These are phyloP conservation scores for Nymphicus hollandicus DNA, from an alignment of 2,113 vertebrate species.

Conservation along the genomic window DNA sequence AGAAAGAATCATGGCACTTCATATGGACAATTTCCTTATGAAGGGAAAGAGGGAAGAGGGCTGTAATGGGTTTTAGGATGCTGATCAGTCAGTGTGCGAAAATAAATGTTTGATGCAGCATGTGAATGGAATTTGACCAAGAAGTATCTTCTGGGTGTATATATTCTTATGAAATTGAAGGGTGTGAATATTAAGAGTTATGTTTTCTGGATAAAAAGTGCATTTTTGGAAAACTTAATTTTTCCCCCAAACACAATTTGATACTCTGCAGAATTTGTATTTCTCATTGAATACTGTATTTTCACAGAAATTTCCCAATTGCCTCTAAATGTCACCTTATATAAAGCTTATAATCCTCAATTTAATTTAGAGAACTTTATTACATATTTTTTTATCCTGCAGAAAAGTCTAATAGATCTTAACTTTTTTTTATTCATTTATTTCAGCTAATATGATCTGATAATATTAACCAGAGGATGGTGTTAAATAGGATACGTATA, in stretches of 20 bases:
- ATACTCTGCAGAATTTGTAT: not conserved
- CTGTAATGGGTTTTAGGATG: not conserved
- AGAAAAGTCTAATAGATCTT: not conserved
- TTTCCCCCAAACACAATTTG: not conserved
- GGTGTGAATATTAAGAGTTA: not conserved
- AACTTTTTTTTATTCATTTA: not conserved
- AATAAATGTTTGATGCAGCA: not conserved
- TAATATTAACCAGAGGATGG: slow-evolving; percentile 10
- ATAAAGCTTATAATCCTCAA: not conserved
- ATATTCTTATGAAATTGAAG: not conserved
- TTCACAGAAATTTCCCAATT: not conserved
- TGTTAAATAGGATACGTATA: not conserved
- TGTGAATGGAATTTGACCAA: not conserved
- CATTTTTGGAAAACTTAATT: not conserved
- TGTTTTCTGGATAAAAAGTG: not conserved
- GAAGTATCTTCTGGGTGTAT: not conserved
- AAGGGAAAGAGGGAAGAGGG: not conserved
- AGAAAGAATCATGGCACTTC: not conserved
- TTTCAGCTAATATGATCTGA: not conserved
- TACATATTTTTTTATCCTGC: not conserved
- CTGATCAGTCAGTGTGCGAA: not conserved
- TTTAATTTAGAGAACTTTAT: not conserved
- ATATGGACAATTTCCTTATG: not conserved
- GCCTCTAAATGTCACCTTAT: not conserved
- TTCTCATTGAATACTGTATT: not conserved